Conservation (phyloP, 2,888 invertebrate genomes). For the Tuta absoluta region DNA sequence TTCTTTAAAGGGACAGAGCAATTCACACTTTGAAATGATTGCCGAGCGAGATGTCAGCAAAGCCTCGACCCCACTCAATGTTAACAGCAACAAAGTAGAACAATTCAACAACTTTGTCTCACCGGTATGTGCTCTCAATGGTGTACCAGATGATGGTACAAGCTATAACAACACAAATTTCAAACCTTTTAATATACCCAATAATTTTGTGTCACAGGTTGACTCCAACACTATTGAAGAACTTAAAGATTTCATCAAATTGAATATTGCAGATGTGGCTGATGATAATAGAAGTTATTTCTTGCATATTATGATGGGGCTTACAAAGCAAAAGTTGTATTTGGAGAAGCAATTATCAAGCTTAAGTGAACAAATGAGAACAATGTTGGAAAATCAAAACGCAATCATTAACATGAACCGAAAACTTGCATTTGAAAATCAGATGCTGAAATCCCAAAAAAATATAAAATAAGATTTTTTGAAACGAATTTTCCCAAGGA, state of each 20-base stretch:
- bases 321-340: conserved; percentile 74
- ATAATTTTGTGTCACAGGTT: conserved; percentile 31
- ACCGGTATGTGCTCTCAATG: conserved; percentile 55
- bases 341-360: conserved; percentile 66
- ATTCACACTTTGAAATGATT: conserved; percentile 59
- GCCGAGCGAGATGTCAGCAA: conserved; percentile 66
- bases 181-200: conserved; percentile 40
- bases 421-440: conserved; percentile 71
- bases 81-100: conserved; percentile 52
- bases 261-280: conserved; percentile 63
- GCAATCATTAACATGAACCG: conserved; percentile 75
- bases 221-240: conserved; percentile 61
- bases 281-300: conserved; percentile 72
- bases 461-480: conserved; percentile 31
- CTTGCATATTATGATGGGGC: conserved; percentile 73
- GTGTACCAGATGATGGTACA: conserved; percentile 51
- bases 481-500: background rate
- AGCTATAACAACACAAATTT: conserved; percentile 44
- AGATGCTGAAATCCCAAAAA: conserved; percentile 63
- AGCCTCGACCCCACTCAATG: conserved; percentile 66
- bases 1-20: conserved; percentile 50
- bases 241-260: conserved; percentile 69
- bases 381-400: conserved; percentile 63
- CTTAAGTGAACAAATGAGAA: conserved; percentile 62
- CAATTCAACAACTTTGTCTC: conserved; percentile 57